Conservation (phyloP, 2,113 vertebrate genomes). For the Centropus bengalensis region DNA sequence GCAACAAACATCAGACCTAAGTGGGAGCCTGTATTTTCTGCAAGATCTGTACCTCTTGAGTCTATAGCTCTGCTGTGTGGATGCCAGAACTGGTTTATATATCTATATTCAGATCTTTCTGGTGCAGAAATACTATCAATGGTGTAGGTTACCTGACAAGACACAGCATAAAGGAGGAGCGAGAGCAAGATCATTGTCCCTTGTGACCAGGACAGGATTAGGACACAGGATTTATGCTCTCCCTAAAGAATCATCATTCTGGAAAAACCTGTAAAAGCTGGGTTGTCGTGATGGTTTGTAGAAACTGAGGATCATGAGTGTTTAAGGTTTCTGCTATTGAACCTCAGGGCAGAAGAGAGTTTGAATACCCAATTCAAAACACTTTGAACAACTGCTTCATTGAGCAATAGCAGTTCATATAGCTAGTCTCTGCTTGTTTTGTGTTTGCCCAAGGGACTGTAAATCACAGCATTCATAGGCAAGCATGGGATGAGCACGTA, state of each 20-base stretch:
- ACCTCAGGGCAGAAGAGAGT: constrained; percentile 42
- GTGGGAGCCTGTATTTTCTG: neutral
- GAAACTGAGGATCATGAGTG: constrained; percentile 4
- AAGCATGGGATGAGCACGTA: constrained; percentile 21
- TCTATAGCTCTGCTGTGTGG: neutral
- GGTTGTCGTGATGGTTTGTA: neutral
- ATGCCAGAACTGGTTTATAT: neutral
- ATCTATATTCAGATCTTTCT: neutral
- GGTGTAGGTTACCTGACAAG: neutral
- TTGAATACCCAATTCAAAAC: constrained; percentile 61
- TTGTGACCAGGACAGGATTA: neutral
- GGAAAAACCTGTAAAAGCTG: constrained; percentile 47
- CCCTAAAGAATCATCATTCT: neutral
- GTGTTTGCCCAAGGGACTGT: constrained; percentile 54
- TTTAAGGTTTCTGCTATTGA: constrained; percentile 35
- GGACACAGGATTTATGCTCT: neutral
- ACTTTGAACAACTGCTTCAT: constrained; percentile 41
- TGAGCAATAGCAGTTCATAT: constrained; percentile 13
- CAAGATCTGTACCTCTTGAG: neutral
- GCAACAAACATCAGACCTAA: neutral
- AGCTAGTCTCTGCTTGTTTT: constrained; percentile 76
- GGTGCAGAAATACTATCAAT: neutral
- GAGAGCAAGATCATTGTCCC: neutral
- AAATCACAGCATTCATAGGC: constrained; percentile 43
- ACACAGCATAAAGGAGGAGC: neutral